Conservation (phyloP, 2,888 invertebrate genomes). For the Lasioglossum oenotherae region DNA sequence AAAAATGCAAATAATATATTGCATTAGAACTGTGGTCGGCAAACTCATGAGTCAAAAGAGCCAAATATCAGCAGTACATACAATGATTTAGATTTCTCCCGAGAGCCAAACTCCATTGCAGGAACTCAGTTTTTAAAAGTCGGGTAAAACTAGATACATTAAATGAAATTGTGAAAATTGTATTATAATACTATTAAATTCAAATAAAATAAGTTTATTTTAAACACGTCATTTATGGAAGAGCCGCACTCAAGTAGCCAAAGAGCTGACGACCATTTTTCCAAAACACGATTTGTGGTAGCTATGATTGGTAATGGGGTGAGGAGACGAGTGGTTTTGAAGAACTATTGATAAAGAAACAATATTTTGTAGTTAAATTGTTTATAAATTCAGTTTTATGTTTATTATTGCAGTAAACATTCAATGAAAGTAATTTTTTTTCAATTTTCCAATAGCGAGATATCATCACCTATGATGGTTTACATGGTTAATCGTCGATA, state of each 20-base stretch:
- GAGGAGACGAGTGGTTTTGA: neutral
- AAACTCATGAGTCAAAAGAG: no score
- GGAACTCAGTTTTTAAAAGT: no score
- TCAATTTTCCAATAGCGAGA: neutral
- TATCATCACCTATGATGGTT: neutral
- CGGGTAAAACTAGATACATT: no score
- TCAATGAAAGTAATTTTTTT: neutral
- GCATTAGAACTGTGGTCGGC: neutral
- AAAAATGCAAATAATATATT: neutral
- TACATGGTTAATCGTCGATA: neutral
- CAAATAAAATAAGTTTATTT: no score
- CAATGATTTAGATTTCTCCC: no score
- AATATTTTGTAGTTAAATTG: fast-evolving
- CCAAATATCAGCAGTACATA: no score
- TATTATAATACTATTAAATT: no score
- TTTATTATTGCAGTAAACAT: neutral
- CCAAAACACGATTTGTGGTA: neutral
- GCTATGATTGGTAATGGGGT: neutral
- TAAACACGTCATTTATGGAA: no score
- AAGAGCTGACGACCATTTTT: neutral
- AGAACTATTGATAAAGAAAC: neutral
- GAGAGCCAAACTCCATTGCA: no score
- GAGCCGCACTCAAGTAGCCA: no score
- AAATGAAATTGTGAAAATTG: no score
- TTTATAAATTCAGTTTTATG: neutral